Evolutionary conservation across 2,888 invertebrate species (phyloP).

Genomic region (Cryptocheilus praepositus): DNA sequence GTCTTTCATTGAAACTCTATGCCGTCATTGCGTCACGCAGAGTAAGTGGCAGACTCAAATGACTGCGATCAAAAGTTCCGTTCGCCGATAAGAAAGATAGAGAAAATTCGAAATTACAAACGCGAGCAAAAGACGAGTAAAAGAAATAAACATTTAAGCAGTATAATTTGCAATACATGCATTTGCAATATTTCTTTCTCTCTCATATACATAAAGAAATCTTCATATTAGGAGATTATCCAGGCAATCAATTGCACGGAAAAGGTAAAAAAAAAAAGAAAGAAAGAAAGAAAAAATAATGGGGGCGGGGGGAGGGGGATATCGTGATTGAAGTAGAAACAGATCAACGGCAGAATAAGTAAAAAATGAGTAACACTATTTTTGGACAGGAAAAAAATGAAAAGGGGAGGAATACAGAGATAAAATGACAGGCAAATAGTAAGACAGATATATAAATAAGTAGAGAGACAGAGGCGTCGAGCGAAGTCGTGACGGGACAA

Average conservation of each 20-base stretch:
- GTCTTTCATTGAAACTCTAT: too few relatives aligned
- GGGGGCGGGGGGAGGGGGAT: too few relatives aligned
- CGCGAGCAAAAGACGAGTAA: neutral
- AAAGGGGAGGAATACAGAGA: neutral
- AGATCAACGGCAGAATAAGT: too few relatives aligned
- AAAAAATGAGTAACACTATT: too few relatives aligned
- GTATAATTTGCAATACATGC: slow-evolving; percentile 57
- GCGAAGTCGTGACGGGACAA: slow-evolving; percentile 9
- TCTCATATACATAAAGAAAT: slow-evolving; percentile 16
- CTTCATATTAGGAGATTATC: slow-evolving; percentile 26
- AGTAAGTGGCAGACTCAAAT: too few relatives aligned
- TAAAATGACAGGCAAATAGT: neutral
- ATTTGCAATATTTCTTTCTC: slow-evolving; percentile 52
- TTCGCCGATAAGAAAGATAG: too few relatives aligned
- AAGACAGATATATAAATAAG: neutral
- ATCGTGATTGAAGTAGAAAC: slow-evolving; percentile 13
- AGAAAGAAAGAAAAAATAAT: too few relatives aligned
- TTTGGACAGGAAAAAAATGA: slow-evolving; percentile 2
- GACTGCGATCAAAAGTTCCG: too few relatives aligned
- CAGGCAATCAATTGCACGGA: slow-evolving; percentile 10
- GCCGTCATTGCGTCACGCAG: slow-evolving; percentile 16
- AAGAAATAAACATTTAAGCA: slow-evolving; percentile 34
- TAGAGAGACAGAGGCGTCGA: slow-evolving; percentile 11
- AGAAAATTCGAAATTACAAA: too few relatives aligned
- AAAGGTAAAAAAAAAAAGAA: slow-evolving; percentile 8